Percentiles rank a stretch among this genome's conserved stretches.
Conservation (phyloP, 2,888 invertebrate species). For the Bellardia pandia region DNA sequence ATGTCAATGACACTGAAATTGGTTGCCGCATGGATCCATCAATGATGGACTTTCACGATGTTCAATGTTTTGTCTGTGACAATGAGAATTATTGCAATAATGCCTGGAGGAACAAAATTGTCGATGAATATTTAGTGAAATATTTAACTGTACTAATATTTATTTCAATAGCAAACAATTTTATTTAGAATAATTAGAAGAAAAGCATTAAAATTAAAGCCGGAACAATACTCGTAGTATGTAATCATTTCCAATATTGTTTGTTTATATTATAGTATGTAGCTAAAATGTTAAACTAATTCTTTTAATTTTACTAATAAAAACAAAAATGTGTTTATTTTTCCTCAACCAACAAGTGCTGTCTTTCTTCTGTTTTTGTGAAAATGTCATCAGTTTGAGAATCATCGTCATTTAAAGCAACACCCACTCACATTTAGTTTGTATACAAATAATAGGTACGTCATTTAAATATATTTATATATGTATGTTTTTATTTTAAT, state of each 20-base stretch:
- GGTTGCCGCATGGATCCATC: conserved; percentile 80
- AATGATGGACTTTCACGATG: conserved; percentile 75
- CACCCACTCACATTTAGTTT: neutral
- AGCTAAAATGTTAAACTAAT: neutral
- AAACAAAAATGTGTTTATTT: neutral
- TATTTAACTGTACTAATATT: conserved; percentile 31
- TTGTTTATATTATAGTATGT: neutral
- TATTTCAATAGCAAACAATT: conserved; percentile 43
- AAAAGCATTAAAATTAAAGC: neutral
- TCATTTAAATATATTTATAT: neutral
- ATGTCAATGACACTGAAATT: conserved; percentile 78
- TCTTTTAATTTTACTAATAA: neutral
- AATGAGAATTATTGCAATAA: conserved; percentile 79
- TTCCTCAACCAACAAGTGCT: neutral
- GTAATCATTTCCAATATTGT: conserved; percentile 4
- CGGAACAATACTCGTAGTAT: neutral
- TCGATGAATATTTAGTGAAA: neutral
- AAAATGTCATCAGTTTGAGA: neutral
- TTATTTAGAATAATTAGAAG: conserved; percentile 4
- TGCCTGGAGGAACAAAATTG: conserved; percentile 53
- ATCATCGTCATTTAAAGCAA: neutral
- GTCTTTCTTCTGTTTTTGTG: neutral
- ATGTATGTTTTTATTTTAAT: no score
- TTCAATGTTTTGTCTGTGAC: conserved; percentile 79
- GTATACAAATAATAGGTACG: neutral